phyloP scores from a whole-genome alignment of 2,797 vertebrate species.

The Alauda arvensis region DNA sequence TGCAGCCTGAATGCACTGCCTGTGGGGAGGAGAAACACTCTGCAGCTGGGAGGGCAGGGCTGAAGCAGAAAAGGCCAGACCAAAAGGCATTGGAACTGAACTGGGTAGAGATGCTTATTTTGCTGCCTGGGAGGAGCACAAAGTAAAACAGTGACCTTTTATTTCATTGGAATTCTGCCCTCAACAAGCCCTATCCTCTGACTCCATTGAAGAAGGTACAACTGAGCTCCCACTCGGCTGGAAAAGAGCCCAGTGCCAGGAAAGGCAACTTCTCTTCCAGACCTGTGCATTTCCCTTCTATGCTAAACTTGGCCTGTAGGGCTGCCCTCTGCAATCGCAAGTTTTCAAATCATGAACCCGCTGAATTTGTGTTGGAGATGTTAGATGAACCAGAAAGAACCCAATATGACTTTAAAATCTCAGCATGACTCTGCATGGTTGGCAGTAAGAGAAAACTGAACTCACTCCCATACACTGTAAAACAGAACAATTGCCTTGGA shows the following conservation, averaged over 20 bases:
- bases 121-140: background rate
- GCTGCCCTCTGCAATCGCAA: background rate
- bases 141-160: background rate
- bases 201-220: background rate
- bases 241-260: background rate
- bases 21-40: background rate
- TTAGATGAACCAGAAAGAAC: background rate
- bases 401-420: background rate
- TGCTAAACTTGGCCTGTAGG: background rate
- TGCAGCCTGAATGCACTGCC: background rate
- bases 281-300: background rate
- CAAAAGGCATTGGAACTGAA: background rate
- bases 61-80: background rate
- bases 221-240: background rate
- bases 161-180: background rate
- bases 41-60: background rate
- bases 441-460: background rate
- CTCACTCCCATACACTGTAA: background rate
- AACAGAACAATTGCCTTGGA: slow-evolving; percentile 35
- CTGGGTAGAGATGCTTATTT: background rate
- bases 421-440: background rate
- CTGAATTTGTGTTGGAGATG: background rate
- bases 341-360: background rate
- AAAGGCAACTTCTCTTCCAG: background rate
- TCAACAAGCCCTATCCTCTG: background rate